phyloP scores from a whole-genome alignment of 2,113 vertebrate species.

The Scortum barcoo region DNA sequence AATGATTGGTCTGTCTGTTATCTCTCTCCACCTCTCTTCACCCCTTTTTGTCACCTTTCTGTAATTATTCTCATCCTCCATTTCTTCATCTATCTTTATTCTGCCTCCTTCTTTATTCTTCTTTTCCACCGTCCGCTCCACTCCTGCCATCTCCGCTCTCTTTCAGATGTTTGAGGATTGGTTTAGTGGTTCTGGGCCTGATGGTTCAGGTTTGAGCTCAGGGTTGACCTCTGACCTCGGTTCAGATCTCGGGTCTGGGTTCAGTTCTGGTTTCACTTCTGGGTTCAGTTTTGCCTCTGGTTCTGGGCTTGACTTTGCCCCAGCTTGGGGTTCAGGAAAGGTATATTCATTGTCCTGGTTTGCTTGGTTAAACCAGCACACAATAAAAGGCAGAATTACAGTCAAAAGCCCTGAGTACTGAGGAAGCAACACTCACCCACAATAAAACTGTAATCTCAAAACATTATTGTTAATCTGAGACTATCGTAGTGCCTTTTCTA shows the following conservation, averaged over 20 bases:
- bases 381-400: conserved; percentile 70
- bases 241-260: conserved; percentile 43
- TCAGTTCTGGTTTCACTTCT: conserved; percentile 63
- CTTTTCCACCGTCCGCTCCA: neutral
- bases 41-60: neutral
- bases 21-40: neutral
- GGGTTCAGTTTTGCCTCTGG: conserved; percentile 63
- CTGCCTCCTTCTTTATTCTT: neutral
- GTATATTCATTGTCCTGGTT: conserved; percentile 69
- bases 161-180: conserved; percentile 81
- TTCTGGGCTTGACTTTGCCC: conserved; percentile 73
- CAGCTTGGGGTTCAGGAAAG: conserved; percentile 75
- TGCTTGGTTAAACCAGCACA: conserved; percentile 54
- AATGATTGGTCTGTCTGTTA: conserved; percentile 27
- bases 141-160: conserved; percentile 39
- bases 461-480: neutral
- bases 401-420: conserved; percentile 54
- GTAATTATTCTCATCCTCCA: neutral
- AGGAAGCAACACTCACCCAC: neutral
- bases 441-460: too few species aligned
- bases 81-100: conserved; percentile 1
- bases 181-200: conserved; percentile 82
- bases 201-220: conserved; percentile 70
- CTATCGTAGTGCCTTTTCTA: neutral
- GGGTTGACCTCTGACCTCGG: conserved; percentile 53